These are phyloP conservation scores for Cercopithecus neglectus DNA, from an alignment of 2,797 vertebrate genomes.

Conservation along the genomic window DNA sequence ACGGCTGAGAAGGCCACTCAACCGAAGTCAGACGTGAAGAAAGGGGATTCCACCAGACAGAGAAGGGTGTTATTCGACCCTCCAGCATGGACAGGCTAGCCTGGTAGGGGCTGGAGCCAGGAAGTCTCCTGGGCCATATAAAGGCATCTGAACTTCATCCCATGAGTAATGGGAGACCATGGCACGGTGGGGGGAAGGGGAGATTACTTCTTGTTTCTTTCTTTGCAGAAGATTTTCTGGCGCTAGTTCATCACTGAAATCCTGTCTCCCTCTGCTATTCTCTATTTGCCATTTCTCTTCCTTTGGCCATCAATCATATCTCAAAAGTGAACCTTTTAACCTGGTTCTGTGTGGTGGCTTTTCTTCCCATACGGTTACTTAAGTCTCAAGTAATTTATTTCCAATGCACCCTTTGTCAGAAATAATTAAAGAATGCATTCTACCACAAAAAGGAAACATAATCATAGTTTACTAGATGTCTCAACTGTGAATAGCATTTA, in stretches of 20 bases:
- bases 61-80: background rate
- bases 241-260: background rate
- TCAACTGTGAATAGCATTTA: background rate
- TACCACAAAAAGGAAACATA: background rate
- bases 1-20: background rate
- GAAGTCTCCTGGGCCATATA: fast-evolving
- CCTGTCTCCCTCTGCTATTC: background rate
- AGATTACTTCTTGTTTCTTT: conserved; percentile 5
- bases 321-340: background rate
- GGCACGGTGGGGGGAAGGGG: too few relatives aligned
- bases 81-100: background rate
- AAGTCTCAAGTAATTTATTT: background rate
- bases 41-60: background rate
- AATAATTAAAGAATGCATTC: background rate
- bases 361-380: background rate
- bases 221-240: background rate
- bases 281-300: background rate
- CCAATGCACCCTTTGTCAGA: background rate
- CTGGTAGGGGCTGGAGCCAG: background rate
- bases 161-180: fast-evolving
- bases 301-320: background rate
- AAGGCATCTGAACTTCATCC: background rate
- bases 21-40: background rate
- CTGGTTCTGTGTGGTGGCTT: background rate
- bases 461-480: background rate